Base-by-base conservation (phyloP, 2,888 invertebrate species). In the Hymenopus coronatus region DNA sequence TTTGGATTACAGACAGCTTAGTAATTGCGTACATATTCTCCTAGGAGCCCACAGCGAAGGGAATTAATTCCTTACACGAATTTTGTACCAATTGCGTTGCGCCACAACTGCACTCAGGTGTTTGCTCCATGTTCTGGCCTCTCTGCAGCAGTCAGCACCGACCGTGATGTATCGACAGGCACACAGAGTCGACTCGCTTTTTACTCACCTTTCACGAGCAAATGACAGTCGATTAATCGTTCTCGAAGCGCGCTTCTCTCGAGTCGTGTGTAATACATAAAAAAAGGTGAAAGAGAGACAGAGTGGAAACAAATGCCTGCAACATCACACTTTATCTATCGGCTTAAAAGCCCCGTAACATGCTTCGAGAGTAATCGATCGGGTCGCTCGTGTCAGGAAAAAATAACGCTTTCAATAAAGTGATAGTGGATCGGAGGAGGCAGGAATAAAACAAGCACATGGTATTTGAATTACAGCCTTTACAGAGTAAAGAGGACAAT, bases 191-290 rank as follows among this genome's bases (percentile, higher is more conserved):
- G n/a, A 54, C 46, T 46, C 46, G n/a, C 40, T 54, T 46, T 82
- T 33, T 33, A 82, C 82, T 87, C 28, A 30, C 82, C 82, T 87
- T 87, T 87, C 82, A 87, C 30, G 87, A 82, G 3, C 20, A 82
- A 87, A 87, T 87, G 87, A 87, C 87, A 87, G 87, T 87, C 82
- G 33, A 87, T 82, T 87, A 87, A 33, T 87, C 82, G 27, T 87
- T 40, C 33, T 70, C 54, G 54, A 70, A 70, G 25, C 54, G 54
- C 54, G 54, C 54, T 70, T 70, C 54, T 70, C 54, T 20, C 54
- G 54, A 70, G 54, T 70, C 54, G 54, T 70, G 54, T 70, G 54
- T 70, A 70, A 70, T 70, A 70, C 54, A 25, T 15, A 70, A 70
- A 70, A 70, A 46, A 15, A 70, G 20, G 25, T 20, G 20, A 70